phyloP scores from a whole-genome alignment of 2,797 vertebrate genomes.

The Phylloscopus collybita region DNA sequence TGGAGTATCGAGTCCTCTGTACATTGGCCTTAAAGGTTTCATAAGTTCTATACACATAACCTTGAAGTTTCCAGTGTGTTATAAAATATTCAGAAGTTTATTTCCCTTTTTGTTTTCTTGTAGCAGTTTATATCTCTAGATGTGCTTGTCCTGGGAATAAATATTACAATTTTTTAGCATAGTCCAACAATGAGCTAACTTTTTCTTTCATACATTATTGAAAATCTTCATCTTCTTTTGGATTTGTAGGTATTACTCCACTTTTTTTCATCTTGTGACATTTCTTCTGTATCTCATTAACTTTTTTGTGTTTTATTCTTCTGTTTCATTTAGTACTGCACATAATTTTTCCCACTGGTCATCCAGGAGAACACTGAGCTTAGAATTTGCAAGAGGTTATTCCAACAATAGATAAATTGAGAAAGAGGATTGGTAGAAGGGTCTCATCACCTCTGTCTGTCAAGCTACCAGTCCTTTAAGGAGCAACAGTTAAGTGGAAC shows the following conservation, averaged over 20 bases:
- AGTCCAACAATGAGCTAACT: background rate
- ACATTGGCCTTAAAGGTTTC: background rate
- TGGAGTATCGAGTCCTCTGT: background rate
- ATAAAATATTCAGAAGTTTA: background rate
- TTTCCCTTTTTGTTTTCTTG: background rate
- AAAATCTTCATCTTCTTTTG: background rate
- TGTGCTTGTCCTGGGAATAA: background rate
- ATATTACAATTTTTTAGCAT: background rate
- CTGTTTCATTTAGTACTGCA: background rate
- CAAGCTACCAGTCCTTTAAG: background rate
- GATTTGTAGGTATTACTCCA: accelerated
- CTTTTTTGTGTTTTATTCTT: background rate
- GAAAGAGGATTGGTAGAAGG: background rate
- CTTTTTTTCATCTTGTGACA: background rate
- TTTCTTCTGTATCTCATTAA: background rate
- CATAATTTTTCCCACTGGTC: background rate
- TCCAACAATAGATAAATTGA: background rate
- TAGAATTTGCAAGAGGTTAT: background rate
- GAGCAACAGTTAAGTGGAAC: background rate
- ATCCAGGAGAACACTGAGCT: background rate
- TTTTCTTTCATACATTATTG: background rate
- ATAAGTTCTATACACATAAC: background rate
- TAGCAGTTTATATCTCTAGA: background rate
- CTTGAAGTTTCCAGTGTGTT: background rate
- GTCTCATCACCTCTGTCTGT: background rate